Percentiles rank a stretch among this genome's conserved stretches.
phyloP scores from a whole-genome alignment of 2,113 vertebrate species.

The Bubalus kerabau region DNA sequence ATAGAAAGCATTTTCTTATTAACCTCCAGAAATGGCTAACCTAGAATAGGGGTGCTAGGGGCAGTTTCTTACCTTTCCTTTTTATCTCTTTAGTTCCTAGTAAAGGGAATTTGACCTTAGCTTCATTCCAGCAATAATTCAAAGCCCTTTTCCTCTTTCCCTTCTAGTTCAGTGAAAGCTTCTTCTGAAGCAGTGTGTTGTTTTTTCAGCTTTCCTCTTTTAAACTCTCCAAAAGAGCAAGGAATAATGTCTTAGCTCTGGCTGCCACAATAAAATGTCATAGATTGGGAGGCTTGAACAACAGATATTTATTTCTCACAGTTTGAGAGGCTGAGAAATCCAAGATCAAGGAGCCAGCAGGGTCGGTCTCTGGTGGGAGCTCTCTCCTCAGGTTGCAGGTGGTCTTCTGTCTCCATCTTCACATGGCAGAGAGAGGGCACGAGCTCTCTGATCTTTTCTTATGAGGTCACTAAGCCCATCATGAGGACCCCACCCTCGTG shows the following conservation, averaged over 20 bases:
- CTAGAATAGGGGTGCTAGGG: background rate
- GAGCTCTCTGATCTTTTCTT: background rate
- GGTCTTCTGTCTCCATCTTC: background rate
- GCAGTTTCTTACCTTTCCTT: background rate
- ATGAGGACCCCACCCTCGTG: background rate
- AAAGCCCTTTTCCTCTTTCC: background rate
- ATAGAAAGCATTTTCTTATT: background rate
- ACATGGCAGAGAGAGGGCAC: background rate
- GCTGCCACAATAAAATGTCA: background rate
- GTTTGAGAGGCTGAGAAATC: background rate
- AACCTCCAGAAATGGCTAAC: background rate
- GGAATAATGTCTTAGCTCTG: background rate
- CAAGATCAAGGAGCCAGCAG: background rate
- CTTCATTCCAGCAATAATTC: background rate
- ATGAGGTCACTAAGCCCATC: background rate
- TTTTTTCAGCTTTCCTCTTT: background rate
- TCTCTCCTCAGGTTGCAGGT: background rate
- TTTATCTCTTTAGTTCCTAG: background rate
- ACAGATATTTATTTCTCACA: background rate
- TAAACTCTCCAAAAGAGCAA: background rate
- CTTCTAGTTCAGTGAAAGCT: background rate
- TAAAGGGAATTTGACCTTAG: background rate
- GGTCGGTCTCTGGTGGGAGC: background rate
- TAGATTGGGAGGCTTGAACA: background rate
- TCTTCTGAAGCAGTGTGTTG: background rate